Conservation (phyloP, 2,888 invertebrate genomes). For the Clitarchus hookeri region DNA sequence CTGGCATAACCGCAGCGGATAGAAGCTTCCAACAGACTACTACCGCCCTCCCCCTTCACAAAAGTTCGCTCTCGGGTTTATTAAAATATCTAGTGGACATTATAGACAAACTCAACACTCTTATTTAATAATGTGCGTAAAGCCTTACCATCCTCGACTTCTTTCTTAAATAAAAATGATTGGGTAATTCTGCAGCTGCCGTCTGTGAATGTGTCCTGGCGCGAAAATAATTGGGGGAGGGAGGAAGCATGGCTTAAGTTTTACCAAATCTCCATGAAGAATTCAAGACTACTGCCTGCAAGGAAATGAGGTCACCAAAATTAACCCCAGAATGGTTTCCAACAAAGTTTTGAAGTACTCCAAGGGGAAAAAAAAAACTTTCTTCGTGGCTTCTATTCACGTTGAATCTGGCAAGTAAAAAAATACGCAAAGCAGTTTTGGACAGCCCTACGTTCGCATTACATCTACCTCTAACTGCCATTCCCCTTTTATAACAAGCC, state of each 20-base stretch:
- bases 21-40: too few species aligned
- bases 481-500: constrained; percentile 23
- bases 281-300: background rate
- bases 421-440: background rate
- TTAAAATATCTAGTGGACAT: too few species aligned
- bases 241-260: background rate
- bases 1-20: too few species aligned
- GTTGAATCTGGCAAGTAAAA: background rate
- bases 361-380: background rate
- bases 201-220: too few species aligned
- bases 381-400: background rate
- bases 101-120: too few species aligned
- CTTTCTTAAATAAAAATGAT: too few species aligned
- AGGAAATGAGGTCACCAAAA: background rate
- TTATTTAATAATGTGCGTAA: too few species aligned
- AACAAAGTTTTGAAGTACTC: background rate
- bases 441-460: constrained; percentile 9
- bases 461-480: constrained; percentile 12
- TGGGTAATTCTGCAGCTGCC: too few species aligned
- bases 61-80: too few species aligned
- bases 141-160: too few species aligned
- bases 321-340: background rate
- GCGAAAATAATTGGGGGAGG: too few species aligned
- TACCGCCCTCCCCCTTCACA: too few species aligned
- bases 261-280: background rate